Base-by-base conservation (phyloP, 1,140 invertebrate genomes). In the Adelges cooleyi region DNA sequence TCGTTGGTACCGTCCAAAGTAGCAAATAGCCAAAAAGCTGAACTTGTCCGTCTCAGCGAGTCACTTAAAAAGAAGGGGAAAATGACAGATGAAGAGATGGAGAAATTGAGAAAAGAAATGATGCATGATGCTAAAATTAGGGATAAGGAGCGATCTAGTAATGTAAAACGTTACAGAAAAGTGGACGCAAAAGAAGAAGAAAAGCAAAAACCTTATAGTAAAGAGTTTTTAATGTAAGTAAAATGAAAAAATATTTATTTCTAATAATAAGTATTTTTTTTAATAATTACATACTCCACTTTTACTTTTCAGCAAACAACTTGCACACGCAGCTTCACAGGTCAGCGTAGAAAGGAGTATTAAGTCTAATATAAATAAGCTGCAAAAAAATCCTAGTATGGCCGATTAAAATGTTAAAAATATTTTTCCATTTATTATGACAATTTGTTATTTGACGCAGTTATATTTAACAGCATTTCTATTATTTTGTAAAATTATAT, bases 331-430 rank as follows among this genome's bases (percentile, higher is more conserved):
- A 56, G 81, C 83, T 1, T 80, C 81, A 68, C 76, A 79, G 33
- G 77, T 79, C 23, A 84, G 82, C 17, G 80, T 91, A 2, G 86
- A 86, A 71, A 82, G 84, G 67, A 78, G 89, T 71, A 85, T 92
- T 44, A 87, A 85, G 71, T 80, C 87, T 20, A 92, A 90, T 72
- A 80, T 86, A 18, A 87, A 90, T 73, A 89, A 87, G 70, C 87
- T 90, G 59, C 89, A 92, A 73, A 77, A 62, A 22, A 20, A 29
- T 62, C 23, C 42, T 44, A 59, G 23, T 25, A 44, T 59, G 22
- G 40, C 56, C 15, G 56, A 48, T 46, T 62, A 62, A 42, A 4
- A n/a, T n/a, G n/a, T n/a, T n/a, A n/a, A n/a, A n/a, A n/a, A n/a
- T n/a, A n/a, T n/a, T n/a, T n/a, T n/a, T n/a, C n/a, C n/a, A n/a